These are phyloP conservation scores for Zeugodacus cucurbitae DNA, from an alignment of 1,140 invertebrate species.

Conservation along the genomic window DNA sequence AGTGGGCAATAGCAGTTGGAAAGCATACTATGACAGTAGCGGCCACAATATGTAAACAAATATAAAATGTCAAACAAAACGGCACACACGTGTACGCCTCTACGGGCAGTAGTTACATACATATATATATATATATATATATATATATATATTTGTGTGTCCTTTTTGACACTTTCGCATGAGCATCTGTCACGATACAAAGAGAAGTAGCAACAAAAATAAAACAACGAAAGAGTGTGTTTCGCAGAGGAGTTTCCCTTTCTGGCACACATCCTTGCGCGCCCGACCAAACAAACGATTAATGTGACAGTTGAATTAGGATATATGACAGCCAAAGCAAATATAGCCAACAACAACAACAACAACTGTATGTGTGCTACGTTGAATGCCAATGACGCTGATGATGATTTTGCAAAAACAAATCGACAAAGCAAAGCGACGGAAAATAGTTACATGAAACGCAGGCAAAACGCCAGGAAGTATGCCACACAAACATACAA, in stretches of 20 bases:
- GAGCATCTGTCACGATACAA: constrained; percentile 42
- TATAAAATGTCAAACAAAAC: constrained; percentile 52
- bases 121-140: neutral
- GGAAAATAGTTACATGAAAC: neutral
- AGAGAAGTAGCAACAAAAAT: constrained; percentile 17
- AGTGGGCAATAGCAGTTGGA: constrained; percentile 47
- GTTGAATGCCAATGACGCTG: neutral
- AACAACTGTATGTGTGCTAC: neutral
- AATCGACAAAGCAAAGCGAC: neutral
- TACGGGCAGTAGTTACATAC: constrained; percentile 42
- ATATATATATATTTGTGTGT: neutral
- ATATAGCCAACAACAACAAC: neutral
- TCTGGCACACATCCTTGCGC: neutral
- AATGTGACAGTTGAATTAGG: constrained; percentile 64
- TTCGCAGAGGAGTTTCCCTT: neutral
- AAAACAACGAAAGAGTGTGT: neutral
- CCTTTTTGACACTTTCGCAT: constrained; percentile 35
- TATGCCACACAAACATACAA: neutral
- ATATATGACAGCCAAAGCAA: constrained; percentile 38
- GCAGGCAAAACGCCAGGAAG: neutral
- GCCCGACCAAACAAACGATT: constrained; percentile 57
- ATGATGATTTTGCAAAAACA: constrained; percentile 38
- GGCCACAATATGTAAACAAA: constrained; percentile 55
- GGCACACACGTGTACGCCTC: constrained; percentile 50
- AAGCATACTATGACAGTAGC: constrained; percentile 22